Percentiles rank a stretch among this genome's conserved stretches.
phyloP scores from a whole-genome alignment of 1,140 invertebrate species.

The Drosophila sproati region DNA sequence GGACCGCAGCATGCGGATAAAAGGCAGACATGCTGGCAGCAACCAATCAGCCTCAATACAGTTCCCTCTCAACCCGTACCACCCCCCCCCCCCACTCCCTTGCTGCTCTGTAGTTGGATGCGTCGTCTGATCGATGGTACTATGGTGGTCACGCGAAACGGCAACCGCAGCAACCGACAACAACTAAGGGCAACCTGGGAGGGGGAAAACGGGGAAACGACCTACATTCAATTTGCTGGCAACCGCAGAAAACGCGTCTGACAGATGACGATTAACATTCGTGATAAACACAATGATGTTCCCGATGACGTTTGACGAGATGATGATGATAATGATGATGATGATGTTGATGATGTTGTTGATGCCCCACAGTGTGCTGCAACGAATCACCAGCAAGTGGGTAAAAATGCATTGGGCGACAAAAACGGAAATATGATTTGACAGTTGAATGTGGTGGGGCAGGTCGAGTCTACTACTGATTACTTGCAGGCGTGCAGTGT shows the following conservation, averaged over 20 bases:
- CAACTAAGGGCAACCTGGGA: not conserved
- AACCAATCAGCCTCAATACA: slow-evolving; percentile 55
- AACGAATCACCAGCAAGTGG: slow-evolving; percentile 32
- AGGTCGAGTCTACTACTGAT: slow-evolving; percentile 1
- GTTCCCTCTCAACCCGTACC: not conserved
- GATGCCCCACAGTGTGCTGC: slow-evolving; percentile 4
- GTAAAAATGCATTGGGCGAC: slow-evolving; percentile 38
- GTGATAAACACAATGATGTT: slow-evolving; percentile 24
- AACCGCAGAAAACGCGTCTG: slow-evolving; percentile 75
- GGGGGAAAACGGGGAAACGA: slow-evolving; percentile 39
- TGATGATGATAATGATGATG: slow-evolving; percentile 35
- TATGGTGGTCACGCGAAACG: slow-evolving; percentile 75
- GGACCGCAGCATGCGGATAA: slow-evolving; percentile 18
- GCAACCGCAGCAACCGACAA: slow-evolving; percentile 40
- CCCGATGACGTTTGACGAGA: slow-evolving; percentile 19
- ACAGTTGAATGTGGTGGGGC: slow-evolving; percentile 8
- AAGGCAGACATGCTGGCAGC: slow-evolving; percentile 70
- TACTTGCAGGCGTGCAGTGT: slow-evolving; percentile 43
- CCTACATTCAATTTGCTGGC: slow-evolving; percentile 79
- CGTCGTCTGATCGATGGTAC: slow-evolving; percentile 70
- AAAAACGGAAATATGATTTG: slow-evolving; percentile 68
- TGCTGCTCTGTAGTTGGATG: not conserved
- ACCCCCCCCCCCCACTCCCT: not conserved
- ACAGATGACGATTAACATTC: slow-evolving; percentile 72
- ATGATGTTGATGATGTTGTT: slow-evolving; percentile 29